Evolutionary conservation across 2,888 invertebrate species (phyloP).

Genomic region (Mimachlamys varia): DNA sequence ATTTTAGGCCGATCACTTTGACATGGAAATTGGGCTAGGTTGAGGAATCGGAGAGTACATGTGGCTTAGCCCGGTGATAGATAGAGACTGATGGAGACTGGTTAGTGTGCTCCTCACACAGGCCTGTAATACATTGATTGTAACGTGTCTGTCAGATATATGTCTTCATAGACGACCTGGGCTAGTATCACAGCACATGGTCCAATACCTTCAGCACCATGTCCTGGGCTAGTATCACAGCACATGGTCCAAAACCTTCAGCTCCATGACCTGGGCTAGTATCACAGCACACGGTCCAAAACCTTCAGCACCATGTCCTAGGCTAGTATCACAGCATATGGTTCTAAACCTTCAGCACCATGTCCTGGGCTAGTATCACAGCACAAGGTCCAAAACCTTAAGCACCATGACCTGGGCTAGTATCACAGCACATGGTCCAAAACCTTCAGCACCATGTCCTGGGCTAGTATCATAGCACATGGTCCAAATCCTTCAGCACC

Average conservation of each 20-base stretch:
- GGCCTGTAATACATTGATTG: constrained; percentile 6
- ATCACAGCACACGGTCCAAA: not conserved
- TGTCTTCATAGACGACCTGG: not conserved
- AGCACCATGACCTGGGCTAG: too few relatives aligned
- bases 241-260: too few relatives aligned
- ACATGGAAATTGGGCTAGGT: not conserved
- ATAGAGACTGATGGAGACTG: not conserved
- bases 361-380: too few relatives aligned
- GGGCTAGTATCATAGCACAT: too few relatives aligned
- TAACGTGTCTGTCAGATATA: not conserved
- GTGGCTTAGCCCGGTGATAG: not conserved
- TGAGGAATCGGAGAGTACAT: not conserved
- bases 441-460: too few relatives aligned
- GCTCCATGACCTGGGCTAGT: too few relatives aligned
- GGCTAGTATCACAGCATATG: too few relatives aligned
- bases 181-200: not conserved
- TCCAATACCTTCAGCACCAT: not conserved
- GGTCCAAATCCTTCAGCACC: too few relatives aligned
- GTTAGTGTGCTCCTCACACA: not conserved
- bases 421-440: too few relatives aligned
- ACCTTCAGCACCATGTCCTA: not conserved
- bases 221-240: too few relatives aligned
- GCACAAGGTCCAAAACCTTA: too few relatives aligned
- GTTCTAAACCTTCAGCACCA: too few relatives aligned
- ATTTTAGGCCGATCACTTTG: not conserved